Evolutionary conservation across 2,797 vertebrate species (phyloP).

Genomic region (Myiotriccus ornatus): DNA sequence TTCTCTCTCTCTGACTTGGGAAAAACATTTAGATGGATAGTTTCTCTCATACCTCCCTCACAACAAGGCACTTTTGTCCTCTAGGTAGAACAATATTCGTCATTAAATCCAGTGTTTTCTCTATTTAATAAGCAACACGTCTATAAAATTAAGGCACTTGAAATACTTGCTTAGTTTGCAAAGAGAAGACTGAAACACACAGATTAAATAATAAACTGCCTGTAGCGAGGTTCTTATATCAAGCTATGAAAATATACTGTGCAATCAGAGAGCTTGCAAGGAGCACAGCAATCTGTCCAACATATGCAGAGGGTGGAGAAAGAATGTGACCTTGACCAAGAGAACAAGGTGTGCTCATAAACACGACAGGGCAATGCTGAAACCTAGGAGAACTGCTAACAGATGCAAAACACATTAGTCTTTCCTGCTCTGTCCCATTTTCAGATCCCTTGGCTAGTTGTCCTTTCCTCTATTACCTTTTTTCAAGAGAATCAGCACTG

Average conservation of each 20-base stretch:
- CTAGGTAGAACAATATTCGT: not conserved
- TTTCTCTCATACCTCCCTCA: not conserved
- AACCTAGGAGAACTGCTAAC: not conserved
- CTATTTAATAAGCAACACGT: not conserved
- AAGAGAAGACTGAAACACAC: not conserved
- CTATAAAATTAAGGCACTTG: not conserved
- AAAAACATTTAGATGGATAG: fast-evolving
- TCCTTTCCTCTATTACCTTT: not conserved
- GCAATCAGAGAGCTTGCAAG: not conserved
- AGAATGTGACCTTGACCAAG: slow-evolving; percentile 42
- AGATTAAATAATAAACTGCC: not conserved
- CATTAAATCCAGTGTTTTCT: not conserved
- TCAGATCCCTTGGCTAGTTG: not conserved
- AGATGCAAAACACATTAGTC: not conserved
- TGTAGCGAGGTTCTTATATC: not conserved
- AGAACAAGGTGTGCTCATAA: slow-evolving; percentile 59
- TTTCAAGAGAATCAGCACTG: not conserved
- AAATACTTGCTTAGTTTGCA: not conserved
- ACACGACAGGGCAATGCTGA: not conserved
- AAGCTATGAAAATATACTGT: not conserved
- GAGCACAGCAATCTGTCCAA: not conserved
- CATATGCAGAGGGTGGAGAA: slow-evolving; percentile 5
- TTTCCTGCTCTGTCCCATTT: not conserved
- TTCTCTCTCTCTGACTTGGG: not conserved
- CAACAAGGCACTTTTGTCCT: not conserved